Percentiles rank a stretch among this genome's conserved stretches.
Conservation (phyloP, 2,888 invertebrate species). For the Aquatica leii region DNA sequence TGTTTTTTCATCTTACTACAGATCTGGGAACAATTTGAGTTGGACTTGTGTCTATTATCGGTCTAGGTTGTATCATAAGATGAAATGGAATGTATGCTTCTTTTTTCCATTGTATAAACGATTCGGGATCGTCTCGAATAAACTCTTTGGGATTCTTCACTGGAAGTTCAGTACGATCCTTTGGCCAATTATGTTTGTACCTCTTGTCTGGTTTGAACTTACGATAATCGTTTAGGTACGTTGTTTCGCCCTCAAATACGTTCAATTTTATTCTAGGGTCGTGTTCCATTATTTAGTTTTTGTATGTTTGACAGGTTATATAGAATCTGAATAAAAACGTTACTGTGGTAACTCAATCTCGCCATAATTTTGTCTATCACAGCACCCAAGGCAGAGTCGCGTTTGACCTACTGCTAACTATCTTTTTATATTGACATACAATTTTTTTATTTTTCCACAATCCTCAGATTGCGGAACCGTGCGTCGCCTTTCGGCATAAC, state of each 20-base stretch:
- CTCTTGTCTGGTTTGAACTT: conserved; percentile 36
- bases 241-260: conserved; percentile 48
- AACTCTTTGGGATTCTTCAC: conserved; percentile 36
- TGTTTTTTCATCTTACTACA: background rate
- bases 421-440: too few species aligned
- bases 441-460: too few species aligned
- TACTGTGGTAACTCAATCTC: too few species aligned
- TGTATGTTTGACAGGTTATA: too few species aligned
- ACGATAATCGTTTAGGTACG: conserved; percentile 52
- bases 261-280: conserved; percentile 48
- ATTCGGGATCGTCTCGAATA: conserved; percentile 49
- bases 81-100: conserved; percentile 53
- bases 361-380: too few species aligned
- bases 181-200: conserved; percentile 34
- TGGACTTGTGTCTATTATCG: conserved; percentile 52
- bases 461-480: too few species aligned
- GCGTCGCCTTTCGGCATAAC: too few species aligned
- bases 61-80: conserved; percentile 51
- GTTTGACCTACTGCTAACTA: too few species aligned
- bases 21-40: conserved; percentile 28
- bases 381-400: too few species aligned
- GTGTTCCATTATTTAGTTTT: conserved; percentile 33
- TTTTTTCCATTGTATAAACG: conserved; percentile 47
- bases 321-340: too few species aligned
- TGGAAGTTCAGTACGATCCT: conserved; percentile 39